phyloP scores from a whole-genome alignment of 1,140 invertebrate genomes.

The Lamellibrachia luymesi region DNA sequence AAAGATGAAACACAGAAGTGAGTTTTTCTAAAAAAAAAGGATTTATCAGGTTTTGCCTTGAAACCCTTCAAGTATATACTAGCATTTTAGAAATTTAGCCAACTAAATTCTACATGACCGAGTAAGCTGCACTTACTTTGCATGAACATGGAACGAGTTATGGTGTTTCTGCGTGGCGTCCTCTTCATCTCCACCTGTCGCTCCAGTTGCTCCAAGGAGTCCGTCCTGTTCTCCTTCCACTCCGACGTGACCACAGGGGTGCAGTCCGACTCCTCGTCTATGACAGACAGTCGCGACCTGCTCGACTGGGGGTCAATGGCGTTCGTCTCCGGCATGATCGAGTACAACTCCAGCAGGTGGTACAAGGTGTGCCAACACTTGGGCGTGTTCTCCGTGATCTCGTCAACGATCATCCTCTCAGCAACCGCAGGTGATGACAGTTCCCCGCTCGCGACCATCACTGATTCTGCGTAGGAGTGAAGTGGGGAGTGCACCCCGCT shows the following conservation, averaged over 20 bases:
- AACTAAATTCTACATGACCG: no score
- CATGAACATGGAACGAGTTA: not conserved
- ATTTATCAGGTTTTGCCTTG: no score
- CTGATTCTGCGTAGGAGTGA: slow-evolving; percentile 43
- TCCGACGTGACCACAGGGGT: not conserved
- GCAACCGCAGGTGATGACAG: slow-evolving; percentile 50
- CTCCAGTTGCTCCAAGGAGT: not conserved
- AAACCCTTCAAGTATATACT: no score
- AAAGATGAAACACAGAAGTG: no score
- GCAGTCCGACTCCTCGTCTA: slow-evolving; percentile 49
- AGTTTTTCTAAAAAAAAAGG: no score
- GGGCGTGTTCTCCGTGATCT: slow-evolving; percentile 64
- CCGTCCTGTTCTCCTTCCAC: not conserved
- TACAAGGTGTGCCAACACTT: slow-evolving; percentile 94
- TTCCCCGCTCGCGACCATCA: slow-evolving; percentile 54
- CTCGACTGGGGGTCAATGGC: slow-evolving; percentile 62
- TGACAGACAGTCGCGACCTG: slow-evolving; percentile 37
- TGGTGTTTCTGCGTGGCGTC: not conserved
- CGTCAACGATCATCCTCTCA: slow-evolving; percentile 56
- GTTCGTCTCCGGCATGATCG: slow-evolving; percentile 90
- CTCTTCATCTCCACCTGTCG: not conserved
- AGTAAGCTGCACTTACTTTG: not conserved
- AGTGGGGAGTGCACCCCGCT: slow-evolving; percentile 5
- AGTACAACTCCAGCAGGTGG: slow-evolving; percentile 87
- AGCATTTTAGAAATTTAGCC: no score